Base-by-base conservation (phyloP, 2,888 invertebrate species). In the Brachycybe producta region DNA sequence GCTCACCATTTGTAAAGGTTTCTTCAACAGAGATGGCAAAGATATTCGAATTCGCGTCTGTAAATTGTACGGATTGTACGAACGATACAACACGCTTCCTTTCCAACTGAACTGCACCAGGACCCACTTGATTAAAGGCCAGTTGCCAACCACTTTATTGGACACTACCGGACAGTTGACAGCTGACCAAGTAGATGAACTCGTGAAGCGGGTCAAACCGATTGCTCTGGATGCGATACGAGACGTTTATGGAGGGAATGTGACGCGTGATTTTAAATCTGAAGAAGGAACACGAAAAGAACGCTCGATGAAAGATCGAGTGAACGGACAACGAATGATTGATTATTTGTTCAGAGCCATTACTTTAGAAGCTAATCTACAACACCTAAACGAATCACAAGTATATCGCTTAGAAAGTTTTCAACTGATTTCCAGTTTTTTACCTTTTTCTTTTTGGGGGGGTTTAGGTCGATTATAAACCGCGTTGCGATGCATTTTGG, bases 401-500 rank as follows among this genome's bases (percentile, higher is more conserved):
- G 11, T 2, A 11, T 42, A 27, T 42, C 19, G 21, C 17, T 50
- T 21, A 27, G 7, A 35, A 5, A n/a, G n/a, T n/a, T n/a, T n/a
- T n/a, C n/a, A n/a, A n/a, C n/a, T n/a, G n/a, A n/a, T n/a, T n/a
- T n/a, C n/a, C n/a, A n/a, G n/a, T n/a, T n/a, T n/a, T n/a, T n/a
- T n/a, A n/a, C n/a, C n/a, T n/a, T n/a, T 32, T 36, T 43, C 21
- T 35, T 38, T 23, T 55, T 42, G n/a, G n/a, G n/a, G n/a, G n/a
- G n/a, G n/a, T 42, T 23, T 70, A 84, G 75, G 66, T 82, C 28
- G 88, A 90, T 65, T 72, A 76, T 60, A 75, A 82, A 55, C 84
- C 91, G 3, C 73, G 84, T 19, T 73, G 85, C 58, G 84, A 88
- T 71, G 82, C 88, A 24, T 85, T 83, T 66, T 94, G 92, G 92